Percentiles rank a stretch among this genome's conserved stretches.
These are phyloP conservation scores for Gallinago media DNA, from an alignment of 2,113 vertebrate genomes.

Conservation along the genomic window DNA sequence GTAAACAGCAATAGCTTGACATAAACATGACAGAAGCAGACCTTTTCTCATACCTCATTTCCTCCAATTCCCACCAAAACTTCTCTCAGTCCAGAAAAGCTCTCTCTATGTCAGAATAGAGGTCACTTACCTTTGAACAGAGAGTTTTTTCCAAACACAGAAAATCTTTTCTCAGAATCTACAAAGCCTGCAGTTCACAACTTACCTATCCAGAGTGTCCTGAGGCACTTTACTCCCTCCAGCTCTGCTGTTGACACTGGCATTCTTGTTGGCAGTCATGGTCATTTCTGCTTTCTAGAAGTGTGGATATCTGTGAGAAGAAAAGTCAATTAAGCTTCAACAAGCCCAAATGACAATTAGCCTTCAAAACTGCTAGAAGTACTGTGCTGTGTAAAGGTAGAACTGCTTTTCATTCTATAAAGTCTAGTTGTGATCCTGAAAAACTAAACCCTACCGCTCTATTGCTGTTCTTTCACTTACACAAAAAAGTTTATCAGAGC, in stretches of 20 bases:
- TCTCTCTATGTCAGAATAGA: background rate
- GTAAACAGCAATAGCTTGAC: background rate
- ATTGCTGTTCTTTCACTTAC: background rate
- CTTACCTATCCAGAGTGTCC: slow-evolving; percentile 91
- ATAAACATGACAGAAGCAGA: background rate
- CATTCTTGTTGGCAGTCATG: slow-evolving; percentile 99
- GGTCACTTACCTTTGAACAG: background rate
- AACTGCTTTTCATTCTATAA: background rate
- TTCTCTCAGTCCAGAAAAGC: background rate
- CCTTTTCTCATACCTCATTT: background rate
- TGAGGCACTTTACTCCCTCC: slow-evolving; percentile 89
- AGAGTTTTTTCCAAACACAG: background rate
- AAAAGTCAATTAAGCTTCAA: slow-evolving; percentile 45
- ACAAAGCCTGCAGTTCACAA: slow-evolving; percentile 38
- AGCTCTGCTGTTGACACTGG: slow-evolving; percentile 86
- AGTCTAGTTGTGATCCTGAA: background rate
- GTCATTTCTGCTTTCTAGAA: slow-evolving; percentile 84
- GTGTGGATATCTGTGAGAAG: slow-evolving; percentile 82
- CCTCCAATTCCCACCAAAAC: background rate
- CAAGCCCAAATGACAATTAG: background rate
- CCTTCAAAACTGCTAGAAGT: background rate
- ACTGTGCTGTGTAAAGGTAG: background rate
- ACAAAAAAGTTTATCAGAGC: background rate
- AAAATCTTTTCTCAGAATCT: background rate
- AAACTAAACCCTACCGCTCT: background rate